Conservation (phyloP, 2,113 vertebrate genomes). For the Capreolus pygargus region DNA sequence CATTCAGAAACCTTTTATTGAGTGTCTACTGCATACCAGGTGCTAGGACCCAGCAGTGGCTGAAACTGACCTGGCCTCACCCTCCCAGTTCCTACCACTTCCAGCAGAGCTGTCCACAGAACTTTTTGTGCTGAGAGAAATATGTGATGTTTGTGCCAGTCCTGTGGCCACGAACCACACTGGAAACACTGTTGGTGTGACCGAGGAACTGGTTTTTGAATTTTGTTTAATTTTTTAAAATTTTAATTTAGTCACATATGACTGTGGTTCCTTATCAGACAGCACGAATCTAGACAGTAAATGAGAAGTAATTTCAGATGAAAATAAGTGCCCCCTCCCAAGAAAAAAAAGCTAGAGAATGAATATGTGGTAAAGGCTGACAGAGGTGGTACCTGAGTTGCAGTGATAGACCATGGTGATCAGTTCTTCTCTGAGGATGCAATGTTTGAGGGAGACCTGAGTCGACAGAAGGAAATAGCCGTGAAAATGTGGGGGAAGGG, state of each 20-base stretch:
- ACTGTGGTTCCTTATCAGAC: background rate
- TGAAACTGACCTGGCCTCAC: background rate
- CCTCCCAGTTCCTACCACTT: background rate
- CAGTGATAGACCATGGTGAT: background rate
- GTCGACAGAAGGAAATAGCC: background rate
- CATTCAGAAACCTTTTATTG: background rate
- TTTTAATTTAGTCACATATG: background rate
- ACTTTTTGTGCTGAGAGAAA: background rate
- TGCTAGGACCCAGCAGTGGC: background rate
- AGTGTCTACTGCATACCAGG: background rate
- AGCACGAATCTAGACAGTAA: background rate
- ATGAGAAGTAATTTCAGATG: background rate
- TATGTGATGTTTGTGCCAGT: rapidly evolving
- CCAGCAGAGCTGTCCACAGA: background rate
- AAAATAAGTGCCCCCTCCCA: background rate
- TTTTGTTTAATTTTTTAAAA: background rate
- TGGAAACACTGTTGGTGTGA: background rate
- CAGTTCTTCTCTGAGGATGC: background rate
- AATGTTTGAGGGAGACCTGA: background rate
- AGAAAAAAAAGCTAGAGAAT: background rate
- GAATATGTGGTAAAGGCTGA: background rate
- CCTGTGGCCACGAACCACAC: rapidly evolving
- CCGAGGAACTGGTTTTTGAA: background rate
- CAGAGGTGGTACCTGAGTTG: rapidly evolving
- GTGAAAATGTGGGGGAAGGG: background rate